These are phyloP conservation scores for Esox niger DNA, from an alignment of 2,113 vertebrate genomes.

Conservation along the genomic window DNA sequence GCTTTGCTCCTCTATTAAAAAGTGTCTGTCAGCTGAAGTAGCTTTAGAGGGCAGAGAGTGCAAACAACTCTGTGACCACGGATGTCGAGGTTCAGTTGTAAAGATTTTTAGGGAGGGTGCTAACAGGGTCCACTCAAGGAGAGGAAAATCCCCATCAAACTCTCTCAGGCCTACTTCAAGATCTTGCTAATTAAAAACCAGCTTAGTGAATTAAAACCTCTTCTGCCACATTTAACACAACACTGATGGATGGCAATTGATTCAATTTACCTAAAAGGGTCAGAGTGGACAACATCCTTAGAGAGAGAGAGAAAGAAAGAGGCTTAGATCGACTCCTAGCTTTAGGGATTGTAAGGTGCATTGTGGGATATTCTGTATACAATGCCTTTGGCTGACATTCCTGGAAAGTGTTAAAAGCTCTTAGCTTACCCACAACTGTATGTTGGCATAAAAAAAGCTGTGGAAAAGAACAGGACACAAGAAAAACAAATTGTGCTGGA, in stretches of 20 bases:
- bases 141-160: neutral
- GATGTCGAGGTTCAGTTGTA: neutral
- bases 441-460: neutral
- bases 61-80: constrained; percentile 31
- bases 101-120: neutral
- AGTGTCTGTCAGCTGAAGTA: constrained; percentile 52
- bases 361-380: neutral
- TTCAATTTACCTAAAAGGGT: constrained; percentile 32
- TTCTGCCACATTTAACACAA: constrained; percentile 26
- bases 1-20: constrained; percentile 54
- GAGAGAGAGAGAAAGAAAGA: neutral
- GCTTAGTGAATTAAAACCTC: neutral
- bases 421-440: neutral
- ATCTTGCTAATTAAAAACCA: constrained; percentile 10
- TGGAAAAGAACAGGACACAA: neutral
- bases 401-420: neutral
- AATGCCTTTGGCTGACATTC: neutral
- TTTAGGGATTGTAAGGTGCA: neutral
- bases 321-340: neutral
- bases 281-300: constrained; percentile 9
- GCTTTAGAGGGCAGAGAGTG: constrained; percentile 35
- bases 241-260: constrained; percentile 27
- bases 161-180: neutral
- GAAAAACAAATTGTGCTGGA: neutral
- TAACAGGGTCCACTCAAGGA: constrained; percentile 6